These are phyloP conservation scores for Heliconius sara DNA, from an alignment of 2,888 invertebrate genomes.

Conservation along the genomic window DNA sequence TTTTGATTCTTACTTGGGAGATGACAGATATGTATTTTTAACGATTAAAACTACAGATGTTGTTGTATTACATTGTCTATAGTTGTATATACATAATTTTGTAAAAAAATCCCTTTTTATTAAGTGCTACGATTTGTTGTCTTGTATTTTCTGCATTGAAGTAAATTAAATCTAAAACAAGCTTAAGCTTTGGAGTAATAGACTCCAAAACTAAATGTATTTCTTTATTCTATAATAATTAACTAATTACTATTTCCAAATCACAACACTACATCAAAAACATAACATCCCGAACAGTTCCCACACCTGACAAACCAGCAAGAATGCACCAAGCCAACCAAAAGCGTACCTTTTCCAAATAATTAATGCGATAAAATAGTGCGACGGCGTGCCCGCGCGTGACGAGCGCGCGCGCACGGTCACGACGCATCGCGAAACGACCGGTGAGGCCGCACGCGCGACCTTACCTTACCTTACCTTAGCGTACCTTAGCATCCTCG, in stretches of 20 bases:
- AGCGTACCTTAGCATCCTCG: conserved; percentile 47
- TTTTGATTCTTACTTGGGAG: neutral
- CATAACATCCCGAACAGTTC: conserved; percentile 53
- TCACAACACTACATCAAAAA: neutral
- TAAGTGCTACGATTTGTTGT: too few species aligned
- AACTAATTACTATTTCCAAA: too few species aligned
- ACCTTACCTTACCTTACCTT: conserved; percentile 51
- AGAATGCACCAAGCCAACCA: conserved; percentile 63
- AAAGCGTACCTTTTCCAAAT: conserved; percentile 81
- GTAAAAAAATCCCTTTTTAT: too few species aligned
- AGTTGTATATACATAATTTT: too few species aligned
- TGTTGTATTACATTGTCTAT: too few species aligned
- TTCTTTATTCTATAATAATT: too few species aligned
- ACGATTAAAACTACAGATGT: too few species aligned
- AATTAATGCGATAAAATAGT: conserved; percentile 84
- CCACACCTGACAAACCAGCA: conserved; percentile 68
- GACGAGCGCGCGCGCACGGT: conserved; percentile 80
- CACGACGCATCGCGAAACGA: conserved; percentile 79
- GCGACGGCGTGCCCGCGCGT: conserved; percentile 74
- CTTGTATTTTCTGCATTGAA: too few species aligned
- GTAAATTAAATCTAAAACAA: too few species aligned
- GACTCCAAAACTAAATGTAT: too few species aligned
- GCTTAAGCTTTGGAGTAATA: too few species aligned
- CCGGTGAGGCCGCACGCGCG: conserved; percentile 75
- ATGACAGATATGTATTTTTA: too few species aligned